These are phyloP conservation scores for Dolichoris vasculosae DNA, from an alignment of 1,140 invertebrate species.

Conservation along the genomic window DNA sequence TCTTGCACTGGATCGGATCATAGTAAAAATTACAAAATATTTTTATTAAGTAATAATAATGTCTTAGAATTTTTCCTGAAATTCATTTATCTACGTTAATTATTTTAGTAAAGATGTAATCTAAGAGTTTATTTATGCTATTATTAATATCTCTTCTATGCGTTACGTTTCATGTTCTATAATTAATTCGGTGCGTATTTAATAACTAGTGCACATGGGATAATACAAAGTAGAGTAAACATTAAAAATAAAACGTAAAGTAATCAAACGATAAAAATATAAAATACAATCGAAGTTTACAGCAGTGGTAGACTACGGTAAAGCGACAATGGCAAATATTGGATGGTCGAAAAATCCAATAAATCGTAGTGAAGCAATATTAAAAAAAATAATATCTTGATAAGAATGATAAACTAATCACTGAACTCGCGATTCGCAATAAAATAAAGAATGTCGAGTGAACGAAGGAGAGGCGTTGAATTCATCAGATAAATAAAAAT, in stretches of 20 bases:
- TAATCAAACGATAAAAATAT: not conserved
- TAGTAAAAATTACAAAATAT: too few species aligned
- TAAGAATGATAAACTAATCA: not conserved
- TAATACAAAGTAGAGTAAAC: too few species aligned
- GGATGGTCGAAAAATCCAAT: not conserved
- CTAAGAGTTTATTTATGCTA: too few species aligned
- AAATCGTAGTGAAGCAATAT: not conserved
- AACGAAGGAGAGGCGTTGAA: not conserved
- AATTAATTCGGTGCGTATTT: not conserved
- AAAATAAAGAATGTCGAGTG: not conserved
- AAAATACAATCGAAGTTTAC: too few species aligned
- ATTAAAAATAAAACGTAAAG: not conserved
- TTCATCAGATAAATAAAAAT: conserved; percentile 1
- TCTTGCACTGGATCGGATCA: too few species aligned
- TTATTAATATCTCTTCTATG: too few species aligned
- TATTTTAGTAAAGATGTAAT: too few species aligned
- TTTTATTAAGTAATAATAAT: too few species aligned
- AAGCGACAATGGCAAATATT: not conserved
- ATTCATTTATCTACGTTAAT: too few species aligned
- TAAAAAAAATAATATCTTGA: not conserved
- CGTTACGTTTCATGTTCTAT: not conserved
- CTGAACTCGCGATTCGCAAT: not conserved
- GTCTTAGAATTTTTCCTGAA: too few species aligned
- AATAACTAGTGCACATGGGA: not conserved
- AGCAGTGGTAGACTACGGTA: not conserved